Base-by-base conservation (phyloP, 2,888 invertebrate species). In the Cotesia congregata region DNA sequence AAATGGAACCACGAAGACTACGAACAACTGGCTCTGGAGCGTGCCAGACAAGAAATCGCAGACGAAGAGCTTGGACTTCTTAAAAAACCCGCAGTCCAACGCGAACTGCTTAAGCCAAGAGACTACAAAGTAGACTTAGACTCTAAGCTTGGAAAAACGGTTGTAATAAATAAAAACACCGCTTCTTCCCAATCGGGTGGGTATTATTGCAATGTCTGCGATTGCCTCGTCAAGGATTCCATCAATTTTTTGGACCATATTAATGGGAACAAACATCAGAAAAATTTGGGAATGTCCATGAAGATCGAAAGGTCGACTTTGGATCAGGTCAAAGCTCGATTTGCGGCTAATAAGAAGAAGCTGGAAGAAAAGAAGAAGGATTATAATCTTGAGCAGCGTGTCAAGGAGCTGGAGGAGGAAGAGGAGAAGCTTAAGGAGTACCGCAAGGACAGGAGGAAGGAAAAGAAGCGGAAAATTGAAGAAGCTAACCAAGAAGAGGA, bases 221-320 rank as follows among this genome's bases (percentile, higher is more conserved):
- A 99, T 89, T 99, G 99, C 91, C 98, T 99, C 81, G 98, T 99
- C 39, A 99, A 99, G 90, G 99, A 99, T 91, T 98, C 98, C 0
- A 99, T 99, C 79, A 99, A 99, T 88, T 99, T 99, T 87, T 91
- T 99, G 85, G 99, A 99, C 88, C 99, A 99, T 89, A 99, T 99
- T 86, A 99, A 99, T 94, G 99, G 99, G 83, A 99, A 98, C 86
- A 99, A 99, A 91, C 99, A 99, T 93, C 98, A 99, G 90, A 92
- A 98, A 78, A 99, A 99, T 91, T 92, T 99, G 90, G 98, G 98
- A 60, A 99, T 99, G 98, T 98, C 98, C 7, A 99, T 99, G 99
- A 94, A 97, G 88, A 95, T 99, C 79, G 50, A 50, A 12, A 7
- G 50, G 50, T 50, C 50, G 12, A 94, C 96, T 12, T 91, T 99